Base-by-base conservation (phyloP, 2,888 invertebrate species). In the Drosophila cognata region DNA sequence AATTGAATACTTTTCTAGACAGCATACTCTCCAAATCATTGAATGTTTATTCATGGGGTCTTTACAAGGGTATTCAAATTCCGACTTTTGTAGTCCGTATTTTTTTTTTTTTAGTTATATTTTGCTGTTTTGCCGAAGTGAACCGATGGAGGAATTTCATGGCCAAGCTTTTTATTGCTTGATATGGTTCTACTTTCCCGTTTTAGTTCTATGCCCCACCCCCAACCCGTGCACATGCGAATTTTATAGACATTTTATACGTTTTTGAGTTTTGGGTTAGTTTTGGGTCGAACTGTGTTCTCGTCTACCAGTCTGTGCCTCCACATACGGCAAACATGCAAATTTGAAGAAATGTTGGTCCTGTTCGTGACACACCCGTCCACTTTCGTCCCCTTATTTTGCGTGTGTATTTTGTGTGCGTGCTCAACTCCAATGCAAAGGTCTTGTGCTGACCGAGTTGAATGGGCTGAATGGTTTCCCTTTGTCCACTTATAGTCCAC, bases 261-360 rank as follows among this genome's bases (percentile, higher is more conserved):
- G 71, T 63, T 77, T 81, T 76, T 63, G 58, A 76, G 79, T 78
- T 90, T 85, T 77, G 63, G 86, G 83, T 83, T 88, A 82, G 81
- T 82, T 85, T 85, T 77, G 81, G 86, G 88, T 87, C 81, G 77
- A 69, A 51, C 36, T 53, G 46, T 43, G 25, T 41, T 25, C 21
- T 57, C 41, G 57, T 51, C 33, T 59, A 62, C 50, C 41, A 55
- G 58, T 66, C 63, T 53, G 63, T 18, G 33, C 53, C 21, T 21
- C 21, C 53, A 65, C 69, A 77, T 57, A 71, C 74, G 65, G 73
- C 79, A 75, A 68, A 71, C 64, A 62, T 53, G 61, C 68, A 79
- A 79, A 82, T 85, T 73, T 81, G 73, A 74, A 85, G 81, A 77
- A 88, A 86, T 78, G 83, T 81, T 89, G 77, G 85, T 88, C 77